These are phyloP conservation scores for Lepidocolaptes lacrymiger DNA, from an alignment of 2,797 vertebrate genomes.

Conservation along the genomic window DNA sequence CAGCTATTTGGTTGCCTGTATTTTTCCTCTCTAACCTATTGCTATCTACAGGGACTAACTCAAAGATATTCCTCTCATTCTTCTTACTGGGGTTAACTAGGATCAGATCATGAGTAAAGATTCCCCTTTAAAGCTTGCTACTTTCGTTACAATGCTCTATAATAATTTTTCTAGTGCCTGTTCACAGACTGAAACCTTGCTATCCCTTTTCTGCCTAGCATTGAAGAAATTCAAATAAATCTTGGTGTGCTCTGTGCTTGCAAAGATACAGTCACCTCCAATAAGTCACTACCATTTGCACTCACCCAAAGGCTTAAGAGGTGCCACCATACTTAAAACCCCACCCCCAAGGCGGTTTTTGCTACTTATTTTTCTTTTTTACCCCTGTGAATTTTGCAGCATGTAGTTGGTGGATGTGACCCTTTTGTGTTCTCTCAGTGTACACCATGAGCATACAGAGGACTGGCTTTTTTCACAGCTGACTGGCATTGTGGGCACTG, in stretches of 20 bases:
- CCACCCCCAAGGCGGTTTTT: not conserved
- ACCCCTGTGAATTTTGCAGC: not conserved
- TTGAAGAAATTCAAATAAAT: constrained; percentile 2
- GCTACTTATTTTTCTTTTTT: not conserved
- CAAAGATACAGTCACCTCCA: not conserved
- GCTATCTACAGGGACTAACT: not conserved
- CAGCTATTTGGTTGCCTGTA: not conserved
- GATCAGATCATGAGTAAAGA: constrained; percentile 21
- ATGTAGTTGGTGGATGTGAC: not conserved
- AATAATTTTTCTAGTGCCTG: constrained; percentile 13
- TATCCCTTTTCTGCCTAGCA: not conserved
- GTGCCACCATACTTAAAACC: not conserved
- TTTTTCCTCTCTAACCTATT: not conserved
- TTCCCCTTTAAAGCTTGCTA: constrained; percentile 1
- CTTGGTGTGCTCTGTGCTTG: not conserved
- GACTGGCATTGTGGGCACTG: not conserved
- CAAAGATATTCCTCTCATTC: not conserved
- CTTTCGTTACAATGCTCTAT: not conserved
- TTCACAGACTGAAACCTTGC: not conserved
- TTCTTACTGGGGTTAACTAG: constrained; percentile 10
- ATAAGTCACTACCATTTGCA: not conserved
- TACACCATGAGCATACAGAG: rapidly evolving
- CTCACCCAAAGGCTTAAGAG: not conserved
- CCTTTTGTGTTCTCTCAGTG: not conserved
- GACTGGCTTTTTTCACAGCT: not conserved